Percentiles rank a stretch among this genome's conserved stretches.
Evolutionary conservation across 2,888 invertebrate species (phyloP).

Genomic region (Plebejus anna): DNA sequence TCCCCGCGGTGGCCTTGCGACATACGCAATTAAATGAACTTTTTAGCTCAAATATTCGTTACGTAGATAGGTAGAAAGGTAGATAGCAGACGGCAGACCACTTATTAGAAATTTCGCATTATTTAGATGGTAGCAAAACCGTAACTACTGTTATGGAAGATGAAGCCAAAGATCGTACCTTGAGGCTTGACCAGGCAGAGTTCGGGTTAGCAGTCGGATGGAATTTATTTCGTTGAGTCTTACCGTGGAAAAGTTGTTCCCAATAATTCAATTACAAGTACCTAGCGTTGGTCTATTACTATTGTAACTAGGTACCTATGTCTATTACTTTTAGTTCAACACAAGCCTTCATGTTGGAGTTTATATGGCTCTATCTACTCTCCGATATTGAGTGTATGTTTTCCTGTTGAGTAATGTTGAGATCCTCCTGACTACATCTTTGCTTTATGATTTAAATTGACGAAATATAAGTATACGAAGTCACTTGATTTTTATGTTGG

Average conservation of each 20-base stretch:
- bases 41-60: neutral
- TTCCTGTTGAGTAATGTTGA: neutral
- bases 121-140: neutral
- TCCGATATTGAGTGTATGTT: neutral
- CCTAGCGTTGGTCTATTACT: no score
- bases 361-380: no score
- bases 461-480: neutral
- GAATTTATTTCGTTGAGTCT: neutral
- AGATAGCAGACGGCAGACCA: neutral
- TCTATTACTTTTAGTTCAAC: no score
- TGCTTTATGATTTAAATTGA: neutral
- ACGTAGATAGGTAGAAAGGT: neutral
- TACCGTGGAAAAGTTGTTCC: neutral
- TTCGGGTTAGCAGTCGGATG: no score
- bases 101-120: neutral
- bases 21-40: constrained; percentile 14
- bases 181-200: neutral
- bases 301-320: no score
- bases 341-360: no score
- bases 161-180: neutral
- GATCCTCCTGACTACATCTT: neutral
- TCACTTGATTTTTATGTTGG: neutral
- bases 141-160: neutral
- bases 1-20: constrained; percentile 30
- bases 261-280: neutral